Conservation (phyloP, 2,797 vertebrate species). For the Coracias cyanogaster region DNA sequence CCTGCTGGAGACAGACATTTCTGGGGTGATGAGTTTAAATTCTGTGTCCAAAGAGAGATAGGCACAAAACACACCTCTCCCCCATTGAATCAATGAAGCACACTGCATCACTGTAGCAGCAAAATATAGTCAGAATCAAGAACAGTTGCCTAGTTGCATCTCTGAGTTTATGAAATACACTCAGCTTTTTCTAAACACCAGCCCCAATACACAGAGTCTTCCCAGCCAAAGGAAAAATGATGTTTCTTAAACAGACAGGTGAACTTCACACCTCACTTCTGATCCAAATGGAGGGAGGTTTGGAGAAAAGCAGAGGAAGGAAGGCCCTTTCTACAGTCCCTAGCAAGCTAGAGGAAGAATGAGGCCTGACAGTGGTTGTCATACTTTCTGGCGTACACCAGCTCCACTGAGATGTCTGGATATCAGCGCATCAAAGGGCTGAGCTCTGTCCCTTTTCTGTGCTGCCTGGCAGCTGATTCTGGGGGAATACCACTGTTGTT, state of each 20-base stretch:
- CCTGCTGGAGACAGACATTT: slow-evolving; percentile 37
- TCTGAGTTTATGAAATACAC: not conserved
- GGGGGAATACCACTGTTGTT: not conserved
- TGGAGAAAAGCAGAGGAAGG: not conserved
- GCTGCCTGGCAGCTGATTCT: not conserved
- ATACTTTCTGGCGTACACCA: not conserved
- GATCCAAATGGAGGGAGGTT: not conserved
- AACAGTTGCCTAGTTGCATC: not conserved
- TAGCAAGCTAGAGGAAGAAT: not conserved
- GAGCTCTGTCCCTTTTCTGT: not conserved
- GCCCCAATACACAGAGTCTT: not conserved
- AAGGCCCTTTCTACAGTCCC: not conserved
- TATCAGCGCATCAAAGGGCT: not conserved
- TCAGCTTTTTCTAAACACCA: not conserved
- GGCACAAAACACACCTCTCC: not conserved
- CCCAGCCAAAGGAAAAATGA: not conserved
- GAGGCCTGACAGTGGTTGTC: not conserved
- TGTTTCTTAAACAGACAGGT: not conserved
- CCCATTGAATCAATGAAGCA: not conserved
- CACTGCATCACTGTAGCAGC: no score
- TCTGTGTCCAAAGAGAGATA: not conserved
- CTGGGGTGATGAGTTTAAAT: not conserved
- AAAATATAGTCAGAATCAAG: no score
- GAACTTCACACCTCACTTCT: not conserved
- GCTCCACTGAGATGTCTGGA: not conserved